These are phyloP conservation scores for Engraulis encrasicolus DNA, from an alignment of 2,113 vertebrate genomes.

Conservation along the genomic window DNA sequence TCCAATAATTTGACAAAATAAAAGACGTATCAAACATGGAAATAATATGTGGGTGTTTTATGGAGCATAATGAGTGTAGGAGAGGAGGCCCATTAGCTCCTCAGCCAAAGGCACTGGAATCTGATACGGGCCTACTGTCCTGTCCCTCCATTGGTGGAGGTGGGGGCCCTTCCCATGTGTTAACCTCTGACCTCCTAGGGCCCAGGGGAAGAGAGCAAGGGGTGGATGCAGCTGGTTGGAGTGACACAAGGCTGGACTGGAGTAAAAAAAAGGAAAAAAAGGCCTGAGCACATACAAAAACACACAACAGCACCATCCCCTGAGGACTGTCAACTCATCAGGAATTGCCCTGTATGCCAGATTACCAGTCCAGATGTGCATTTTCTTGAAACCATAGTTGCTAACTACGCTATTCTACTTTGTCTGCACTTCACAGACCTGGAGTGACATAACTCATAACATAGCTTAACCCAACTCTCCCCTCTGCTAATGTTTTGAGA, in stretches of 20 bases:
- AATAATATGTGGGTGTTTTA: constrained; percentile 12
- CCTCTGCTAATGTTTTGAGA: not conserved
- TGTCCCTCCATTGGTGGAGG: not conserved
- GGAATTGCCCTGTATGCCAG: no score
- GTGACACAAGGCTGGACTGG: no score
- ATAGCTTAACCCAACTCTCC: not conserved
- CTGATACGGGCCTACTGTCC: not conserved
- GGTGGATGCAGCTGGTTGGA: constrained; percentile 35
- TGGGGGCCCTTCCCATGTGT: constrained; percentile 24
- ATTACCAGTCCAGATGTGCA: no score
- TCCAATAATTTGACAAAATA: constrained; percentile 1
- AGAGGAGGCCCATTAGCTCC: not conserved
- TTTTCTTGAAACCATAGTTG: no score
- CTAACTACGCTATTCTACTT: no score
- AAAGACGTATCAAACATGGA: not conserved
- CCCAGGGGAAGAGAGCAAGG: constrained; percentile 29
- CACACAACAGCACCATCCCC: no score
- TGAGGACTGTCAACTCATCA: no score
- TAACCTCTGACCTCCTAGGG: constrained; percentile 42
- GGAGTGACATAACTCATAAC: constrained; percentile 39
- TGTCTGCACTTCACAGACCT: no score
- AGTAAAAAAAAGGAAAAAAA: no score
- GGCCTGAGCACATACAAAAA: no score
- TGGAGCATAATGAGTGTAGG: not conserved
- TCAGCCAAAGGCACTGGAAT: not conserved